Conservation (phyloP, 2,113 vertebrate species). For the Sphaerodactylus townsendi region DNA sequence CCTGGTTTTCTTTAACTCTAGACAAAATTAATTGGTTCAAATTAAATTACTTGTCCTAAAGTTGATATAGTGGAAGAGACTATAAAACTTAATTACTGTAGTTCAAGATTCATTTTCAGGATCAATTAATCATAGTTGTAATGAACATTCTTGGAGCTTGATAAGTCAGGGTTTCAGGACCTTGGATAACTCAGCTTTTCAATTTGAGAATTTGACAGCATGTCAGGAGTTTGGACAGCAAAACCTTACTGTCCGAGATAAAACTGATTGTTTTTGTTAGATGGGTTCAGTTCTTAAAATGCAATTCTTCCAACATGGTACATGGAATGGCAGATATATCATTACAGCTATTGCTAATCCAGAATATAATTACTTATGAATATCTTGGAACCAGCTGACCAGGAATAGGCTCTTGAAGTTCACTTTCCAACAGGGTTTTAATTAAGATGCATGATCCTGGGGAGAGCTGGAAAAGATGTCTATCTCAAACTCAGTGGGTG, state of each 20-base stretch:
- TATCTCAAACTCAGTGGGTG: not conserved
- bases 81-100: not conserved
- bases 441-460: not conserved
- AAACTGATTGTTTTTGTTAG: not conserved
- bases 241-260: not conserved
- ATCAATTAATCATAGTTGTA: not conserved
- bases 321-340: not conserved
- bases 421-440: not conserved
- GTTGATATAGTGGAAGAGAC: not conserved
- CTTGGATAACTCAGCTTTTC: not conserved
- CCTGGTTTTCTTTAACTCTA: not conserved
- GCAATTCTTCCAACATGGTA: not conserved
- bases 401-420: not conserved
- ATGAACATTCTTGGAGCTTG: not conserved
- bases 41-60: not conserved
- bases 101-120: not conserved
- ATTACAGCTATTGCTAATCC: not conserved
- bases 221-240: not conserved
- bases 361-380: not conserved
- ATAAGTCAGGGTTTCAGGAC: not conserved
- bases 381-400: not conserved
- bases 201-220: not conserved
- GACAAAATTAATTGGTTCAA: not conserved
- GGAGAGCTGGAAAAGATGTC: conserved; percentile 9
- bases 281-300: not conserved